Evolutionary conservation across 2,888 invertebrate species (phyloP).

Genomic region (Rotaria macrura): DNA sequence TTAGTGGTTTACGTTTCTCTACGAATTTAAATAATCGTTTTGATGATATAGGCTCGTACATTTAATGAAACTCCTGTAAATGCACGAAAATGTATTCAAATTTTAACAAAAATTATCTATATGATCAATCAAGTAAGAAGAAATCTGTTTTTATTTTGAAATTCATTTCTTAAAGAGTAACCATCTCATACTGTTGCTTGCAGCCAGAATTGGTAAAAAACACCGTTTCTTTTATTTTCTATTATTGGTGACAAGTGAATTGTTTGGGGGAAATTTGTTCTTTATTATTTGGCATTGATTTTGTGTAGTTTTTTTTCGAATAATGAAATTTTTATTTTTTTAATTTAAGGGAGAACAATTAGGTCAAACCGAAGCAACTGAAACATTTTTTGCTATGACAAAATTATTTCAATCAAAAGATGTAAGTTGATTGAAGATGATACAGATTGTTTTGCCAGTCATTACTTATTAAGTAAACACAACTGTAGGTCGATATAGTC

Average conservation of each 20-base stretch:
- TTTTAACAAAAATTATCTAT: conserved; percentile 88
- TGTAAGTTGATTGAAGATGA: conserved; percentile 47
- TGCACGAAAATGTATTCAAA: conserved; percentile 85
- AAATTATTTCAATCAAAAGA: conserved; percentile 96
- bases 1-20: background rate
- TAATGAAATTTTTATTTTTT: background rate
- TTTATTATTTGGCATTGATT: background rate
- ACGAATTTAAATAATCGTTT: conserved; percentile 36
- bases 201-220: background rate
- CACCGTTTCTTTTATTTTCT: background rate
- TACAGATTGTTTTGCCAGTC: no score
- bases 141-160: background rate
- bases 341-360: conserved; percentile 67
- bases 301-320: background rate
- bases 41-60: conserved; percentile 60
- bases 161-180: background rate
- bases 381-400: conserved; percentile 97
- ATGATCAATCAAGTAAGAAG: conserved; percentile 70
- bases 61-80: conserved; percentile 97
- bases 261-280: background rate
- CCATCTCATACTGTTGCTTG: background rate
- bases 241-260: background rate
- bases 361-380: conserved; percentile 87
- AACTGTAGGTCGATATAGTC: no score
- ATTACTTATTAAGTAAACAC: no score